Conservation (phyloP, 2,888 invertebrate genomes). For the Pachydiplax longipennis region DNA sequence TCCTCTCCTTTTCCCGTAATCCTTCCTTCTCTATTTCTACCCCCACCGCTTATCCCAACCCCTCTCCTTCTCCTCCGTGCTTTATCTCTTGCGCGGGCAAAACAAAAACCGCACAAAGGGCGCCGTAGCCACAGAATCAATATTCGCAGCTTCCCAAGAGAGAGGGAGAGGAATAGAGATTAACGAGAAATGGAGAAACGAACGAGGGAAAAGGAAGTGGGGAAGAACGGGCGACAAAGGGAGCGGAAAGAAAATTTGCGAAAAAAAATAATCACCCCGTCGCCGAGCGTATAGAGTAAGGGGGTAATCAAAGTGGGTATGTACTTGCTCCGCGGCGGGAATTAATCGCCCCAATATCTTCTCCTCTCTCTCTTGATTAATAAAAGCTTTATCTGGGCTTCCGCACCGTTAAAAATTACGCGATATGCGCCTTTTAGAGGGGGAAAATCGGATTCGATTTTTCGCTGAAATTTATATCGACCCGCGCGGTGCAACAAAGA, state of each 20-base stretch:
- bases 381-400: neutral
- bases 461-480: too few relatives aligned
- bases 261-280: neutral
- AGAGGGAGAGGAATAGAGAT: neutral
- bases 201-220: neutral
- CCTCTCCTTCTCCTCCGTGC: neutral
- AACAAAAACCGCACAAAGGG: constrained; percentile 40
- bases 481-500: too few relatives aligned
- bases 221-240: neutral
- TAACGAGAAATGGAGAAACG: neutral
- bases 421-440: neutral
- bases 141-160: constrained; percentile 11
- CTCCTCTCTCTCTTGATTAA: neutral
- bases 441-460: neutral
- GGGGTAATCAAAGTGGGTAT: neutral
- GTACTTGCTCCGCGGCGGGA: neutral
- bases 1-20: neutral
- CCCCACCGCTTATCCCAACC: neutral
- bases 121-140: constrained; percentile 23
- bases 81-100: constrained; percentile 21
- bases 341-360: constrained; percentile 2
- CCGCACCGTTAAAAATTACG: neutral
- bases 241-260: neutral
- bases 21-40: neutral
- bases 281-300: neutral